These are phyloP conservation scores for Tinamus major DNA, from an alignment of 2,797 vertebrate genomes.

Conservation along the genomic window DNA sequence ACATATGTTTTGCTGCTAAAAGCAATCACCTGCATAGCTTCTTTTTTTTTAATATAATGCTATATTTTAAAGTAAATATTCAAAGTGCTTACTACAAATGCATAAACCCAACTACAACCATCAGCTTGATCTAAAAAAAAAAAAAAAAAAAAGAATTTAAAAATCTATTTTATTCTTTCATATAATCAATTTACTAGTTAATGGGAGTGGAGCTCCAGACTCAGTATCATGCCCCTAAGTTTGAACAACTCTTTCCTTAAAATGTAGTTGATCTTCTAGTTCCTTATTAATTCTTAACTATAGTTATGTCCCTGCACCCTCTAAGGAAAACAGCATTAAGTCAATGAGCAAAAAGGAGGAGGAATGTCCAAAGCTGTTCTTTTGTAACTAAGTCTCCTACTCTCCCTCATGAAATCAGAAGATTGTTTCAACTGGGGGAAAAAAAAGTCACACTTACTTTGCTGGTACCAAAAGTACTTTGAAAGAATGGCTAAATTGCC, in stretches of 20 bases:
- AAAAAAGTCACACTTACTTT: not conserved
- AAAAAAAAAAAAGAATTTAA: not conserved
- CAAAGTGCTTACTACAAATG: not conserved
- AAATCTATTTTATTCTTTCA: not conserved
- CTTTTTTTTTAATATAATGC: not conserved
- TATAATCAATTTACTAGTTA: not conserved
- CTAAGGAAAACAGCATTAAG: not conserved
- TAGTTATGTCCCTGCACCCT: not conserved
- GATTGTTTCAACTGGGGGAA: not conserved
- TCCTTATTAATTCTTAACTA: not conserved
- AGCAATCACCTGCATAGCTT: not conserved
- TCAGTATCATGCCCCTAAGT: not conserved
- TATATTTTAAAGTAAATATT: not conserved
- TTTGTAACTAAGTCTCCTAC: not conserved
- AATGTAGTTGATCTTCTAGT: not conserved
- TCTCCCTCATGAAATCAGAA: conserved; percentile 23
- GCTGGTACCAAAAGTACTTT: not conserved
- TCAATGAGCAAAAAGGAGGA: not conserved
- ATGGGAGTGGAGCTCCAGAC: too few species aligned
- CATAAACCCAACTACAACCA: not conserved
- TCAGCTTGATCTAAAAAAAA: not conserved
- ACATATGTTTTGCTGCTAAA: not conserved
- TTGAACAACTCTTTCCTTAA: not conserved
- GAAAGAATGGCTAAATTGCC: not conserved
- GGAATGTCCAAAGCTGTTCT: not conserved